phyloP scores from a whole-genome alignment of 2,888 invertebrate species.

The Carterocephalus palaemon region DNA sequence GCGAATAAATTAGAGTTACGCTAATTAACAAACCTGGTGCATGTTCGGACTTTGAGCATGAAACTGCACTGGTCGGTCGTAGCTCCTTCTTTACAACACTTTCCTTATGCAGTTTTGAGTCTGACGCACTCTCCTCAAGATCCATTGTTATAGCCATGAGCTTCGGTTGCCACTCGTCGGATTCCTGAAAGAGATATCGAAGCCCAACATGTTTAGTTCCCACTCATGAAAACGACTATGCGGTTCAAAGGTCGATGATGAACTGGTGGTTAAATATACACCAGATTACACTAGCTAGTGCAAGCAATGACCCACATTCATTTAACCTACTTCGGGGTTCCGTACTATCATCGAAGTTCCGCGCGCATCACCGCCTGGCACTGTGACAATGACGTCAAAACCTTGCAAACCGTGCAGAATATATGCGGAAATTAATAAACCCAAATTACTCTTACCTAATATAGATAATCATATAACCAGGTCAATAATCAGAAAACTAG shows the following conservation, averaged over 20 bases:
- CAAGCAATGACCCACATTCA: slow-evolving; percentile 78
- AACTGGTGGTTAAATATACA: slow-evolving; percentile 61
- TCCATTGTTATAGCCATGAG: slow-evolving; percentile 75
- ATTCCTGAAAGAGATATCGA: slow-evolving; percentile 52
- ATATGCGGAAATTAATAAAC: slow-evolving; percentile 68
- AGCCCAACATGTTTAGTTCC: slow-evolving; percentile 41
- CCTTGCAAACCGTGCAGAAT: slow-evolving; percentile 54
- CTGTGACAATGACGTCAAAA: slow-evolving; percentile 69
- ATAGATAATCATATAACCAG: slow-evolving; percentile 42
- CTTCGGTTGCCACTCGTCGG: slow-evolving; percentile 37
- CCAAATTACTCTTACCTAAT: slow-evolving; percentile 59
- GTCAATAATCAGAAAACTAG: slow-evolving; percentile 53
- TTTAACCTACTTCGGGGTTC: slow-evolving; percentile 72
- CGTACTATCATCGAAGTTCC: slow-evolving; percentile 63
- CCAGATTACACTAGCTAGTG: slow-evolving; percentile 47
- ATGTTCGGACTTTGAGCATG: slow-evolving; percentile 68
- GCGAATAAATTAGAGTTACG: too few relatives aligned
- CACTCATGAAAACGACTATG: slow-evolving; percentile 46
- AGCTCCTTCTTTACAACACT: slow-evolving; percentile 64
- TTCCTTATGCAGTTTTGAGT: slow-evolving; percentile 70
- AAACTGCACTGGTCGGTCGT: slow-evolving; percentile 65
- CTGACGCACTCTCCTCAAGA: slow-evolving; percentile 67
- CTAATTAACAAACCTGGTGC: slow-evolving; percentile 51
- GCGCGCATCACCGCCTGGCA: slow-evolving; percentile 71
- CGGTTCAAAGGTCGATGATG: slow-evolving; percentile 44